Percentiles rank a stretch among this genome's conserved stretches.
These are phyloP conservation scores for Abramis brama DNA, from an alignment of 2,113 vertebrate genomes.

Conservation along the genomic window DNA sequence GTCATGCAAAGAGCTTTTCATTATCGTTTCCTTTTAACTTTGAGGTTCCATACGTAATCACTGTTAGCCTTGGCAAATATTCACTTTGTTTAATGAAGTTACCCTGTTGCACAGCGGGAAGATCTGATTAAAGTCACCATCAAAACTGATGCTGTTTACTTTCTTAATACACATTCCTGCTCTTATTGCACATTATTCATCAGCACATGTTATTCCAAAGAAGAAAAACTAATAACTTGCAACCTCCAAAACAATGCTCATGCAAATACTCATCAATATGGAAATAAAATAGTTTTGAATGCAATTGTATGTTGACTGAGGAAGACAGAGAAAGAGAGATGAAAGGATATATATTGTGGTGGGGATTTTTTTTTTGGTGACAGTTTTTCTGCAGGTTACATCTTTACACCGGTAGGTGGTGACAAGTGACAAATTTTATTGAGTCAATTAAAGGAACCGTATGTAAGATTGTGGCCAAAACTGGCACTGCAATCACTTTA, in stretches of 20 bases:
- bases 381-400: background rate
- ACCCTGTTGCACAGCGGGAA: background rate
- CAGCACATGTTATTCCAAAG: background rate
- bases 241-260: background rate
- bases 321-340: background rate
- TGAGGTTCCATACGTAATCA: background rate
- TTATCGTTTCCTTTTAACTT: background rate
- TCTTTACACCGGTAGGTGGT: background rate
- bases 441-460: background rate
- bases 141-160: background rate
- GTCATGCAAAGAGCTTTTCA: background rate
- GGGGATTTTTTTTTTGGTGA: background rate
- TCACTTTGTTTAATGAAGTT: background rate
- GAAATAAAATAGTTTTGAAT: background rate
- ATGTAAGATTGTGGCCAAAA: too few species aligned
- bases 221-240: background rate
- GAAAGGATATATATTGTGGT: background rate
- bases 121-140: background rate
- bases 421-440: background rate
- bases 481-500: too few species aligned
- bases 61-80: constrained; percentile 14
- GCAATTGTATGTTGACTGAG: background rate
- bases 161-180: constrained; percentile 2
- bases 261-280: background rate
- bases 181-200: background rate